A percentile compares a stretch with the other conserved stretches of the same genome.
Conservation (phyloP, 2,888 invertebrate genomes). For the Conistra vaccinii region DNA sequence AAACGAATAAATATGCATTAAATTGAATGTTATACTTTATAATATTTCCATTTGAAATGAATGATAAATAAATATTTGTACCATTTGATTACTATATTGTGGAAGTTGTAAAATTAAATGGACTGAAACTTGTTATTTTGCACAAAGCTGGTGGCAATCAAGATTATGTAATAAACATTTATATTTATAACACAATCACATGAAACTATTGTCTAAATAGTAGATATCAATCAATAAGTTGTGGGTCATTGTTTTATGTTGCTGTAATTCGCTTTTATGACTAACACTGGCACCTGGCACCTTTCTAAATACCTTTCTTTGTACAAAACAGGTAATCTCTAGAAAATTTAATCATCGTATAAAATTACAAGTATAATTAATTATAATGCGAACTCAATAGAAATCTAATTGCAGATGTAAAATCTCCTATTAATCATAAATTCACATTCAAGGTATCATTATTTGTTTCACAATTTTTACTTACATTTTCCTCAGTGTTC, state of each 20-base stretch:
- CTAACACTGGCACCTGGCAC: neutral
- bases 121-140: constrained; percentile 7
- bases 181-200: neutral
- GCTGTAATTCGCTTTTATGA: neutral
- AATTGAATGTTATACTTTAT: constrained; percentile 43
- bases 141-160: neutral
- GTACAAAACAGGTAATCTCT: neutral
- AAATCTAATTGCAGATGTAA: neutral
- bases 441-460: neutral
- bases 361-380: neutral
- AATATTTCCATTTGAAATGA: constrained; percentile 24
- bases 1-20: constrained; percentile 45
- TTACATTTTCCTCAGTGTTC: constrained; percentile 85
- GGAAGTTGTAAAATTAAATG: neutral
- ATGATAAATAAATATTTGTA: constrained; percentile 17
- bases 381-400: neutral
- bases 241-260: neutral
- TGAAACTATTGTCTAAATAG: neutral
- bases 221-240: constrained; percentile 1
- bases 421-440: neutral
- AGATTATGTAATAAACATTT: neutral
- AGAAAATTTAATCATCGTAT: neutral
- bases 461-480: constrained; percentile 58
- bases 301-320: constrained; percentile 20
- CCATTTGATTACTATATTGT: neutral